phyloP scores from a whole-genome alignment of 2,888 invertebrate genomes.

The Catocala nupta region DNA sequence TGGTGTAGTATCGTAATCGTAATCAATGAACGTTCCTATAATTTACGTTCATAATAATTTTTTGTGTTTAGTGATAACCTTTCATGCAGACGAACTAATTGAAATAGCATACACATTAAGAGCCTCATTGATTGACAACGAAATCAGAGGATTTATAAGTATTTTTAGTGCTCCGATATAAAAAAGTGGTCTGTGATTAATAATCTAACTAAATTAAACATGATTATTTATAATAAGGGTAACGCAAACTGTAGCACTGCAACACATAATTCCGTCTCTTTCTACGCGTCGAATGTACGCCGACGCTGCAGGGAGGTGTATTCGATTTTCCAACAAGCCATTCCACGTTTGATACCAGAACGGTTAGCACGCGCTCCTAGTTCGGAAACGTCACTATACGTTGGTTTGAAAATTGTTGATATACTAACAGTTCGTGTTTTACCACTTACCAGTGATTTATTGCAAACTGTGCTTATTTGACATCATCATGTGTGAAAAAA shows the following conservation, averaged over 20 bases:
- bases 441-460: conserved; percentile 52
- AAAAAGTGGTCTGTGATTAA: too few species aligned
- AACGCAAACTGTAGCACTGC: conserved; percentile 39
- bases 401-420: conserved; percentile 34
- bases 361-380: conserved; percentile 46
- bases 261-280: conserved; percentile 45
- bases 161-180: too few species aligned
- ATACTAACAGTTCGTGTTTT: conserved; percentile 45
- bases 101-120: too few species aligned
- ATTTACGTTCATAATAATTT: too few species aligned
- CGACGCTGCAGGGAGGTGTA: conserved; percentile 42
- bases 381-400: conserved; percentile 30
- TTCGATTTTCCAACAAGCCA: conserved; percentile 66
- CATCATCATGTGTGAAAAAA: conserved; percentile 78
- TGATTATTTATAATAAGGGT: conserved; percentile 25
- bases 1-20: too few species aligned
- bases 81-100: too few species aligned
- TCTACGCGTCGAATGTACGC: conserved; percentile 39
- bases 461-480: conserved; percentile 57
- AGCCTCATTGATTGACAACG: too few species aligned
- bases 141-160: too few species aligned
- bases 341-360: conserved; percentile 55
- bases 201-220: too few species aligned
- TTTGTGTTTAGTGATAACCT: too few species aligned
- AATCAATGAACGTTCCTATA: too few species aligned